A percentile compares a stretch with the other conserved stretches of the same genome.
phyloP scores from a whole-genome alignment of 2,797 vertebrate species.

The Clamator glandarius region DNA sequence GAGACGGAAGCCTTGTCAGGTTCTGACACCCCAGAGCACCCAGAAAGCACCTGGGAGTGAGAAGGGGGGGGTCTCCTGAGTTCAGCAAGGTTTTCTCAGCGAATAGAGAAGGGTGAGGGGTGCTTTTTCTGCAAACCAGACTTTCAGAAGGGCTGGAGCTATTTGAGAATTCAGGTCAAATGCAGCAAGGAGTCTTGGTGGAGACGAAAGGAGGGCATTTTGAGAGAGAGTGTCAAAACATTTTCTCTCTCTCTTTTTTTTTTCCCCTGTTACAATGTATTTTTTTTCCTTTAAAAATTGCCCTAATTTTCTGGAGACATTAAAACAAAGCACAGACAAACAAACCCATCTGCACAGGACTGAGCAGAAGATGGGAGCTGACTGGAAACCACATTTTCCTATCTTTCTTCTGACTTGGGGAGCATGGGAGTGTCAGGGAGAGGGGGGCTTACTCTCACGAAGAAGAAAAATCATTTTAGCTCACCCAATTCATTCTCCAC shows the following conservation, averaged over 20 bases:
- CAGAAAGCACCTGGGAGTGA: not conserved
- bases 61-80: not conserved
- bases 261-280: not conserved
- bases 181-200: not conserved
- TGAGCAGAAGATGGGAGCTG: not conserved
- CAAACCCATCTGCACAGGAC: not conserved
- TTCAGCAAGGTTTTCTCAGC: not conserved
- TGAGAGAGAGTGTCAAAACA: not conserved
- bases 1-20: not conserved
- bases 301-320: not conserved
- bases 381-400: not conserved
- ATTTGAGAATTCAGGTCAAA: constrained; percentile 45
- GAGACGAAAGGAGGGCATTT: not conserved
- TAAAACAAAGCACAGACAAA: not conserved
- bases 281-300: constrained; percentile 20
- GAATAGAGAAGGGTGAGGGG: not conserved
- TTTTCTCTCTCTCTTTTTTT: not conserved
- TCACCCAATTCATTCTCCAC: not conserved
- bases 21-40: not conserved
- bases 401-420: not conserved
- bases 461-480: not conserved
- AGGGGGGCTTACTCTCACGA: not conserved
- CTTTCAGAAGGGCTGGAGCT: not conserved
- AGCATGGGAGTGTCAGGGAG: not conserved
- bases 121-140: not conserved